Percentiles rank a stretch among this genome's conserved stretches.
Evolutionary conservation across 2,797 vertebrate genomes (phyloP).

Genomic region (Huso huso): DNA sequence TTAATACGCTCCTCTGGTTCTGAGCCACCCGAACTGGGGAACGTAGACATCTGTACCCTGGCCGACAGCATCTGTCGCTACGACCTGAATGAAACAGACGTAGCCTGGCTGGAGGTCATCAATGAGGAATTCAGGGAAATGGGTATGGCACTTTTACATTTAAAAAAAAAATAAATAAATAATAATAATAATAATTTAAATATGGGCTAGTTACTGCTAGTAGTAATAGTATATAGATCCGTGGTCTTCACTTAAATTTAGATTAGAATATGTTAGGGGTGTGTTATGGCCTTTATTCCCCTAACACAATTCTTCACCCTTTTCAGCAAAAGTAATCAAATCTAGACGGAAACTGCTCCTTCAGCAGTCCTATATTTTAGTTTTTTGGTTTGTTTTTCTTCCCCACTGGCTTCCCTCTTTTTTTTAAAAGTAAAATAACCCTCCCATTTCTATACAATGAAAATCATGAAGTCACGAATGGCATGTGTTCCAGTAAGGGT

Average conservation of each 20-base stretch:
- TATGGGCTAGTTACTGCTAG: neutral
- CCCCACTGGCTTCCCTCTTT: too few species aligned
- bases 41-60: slow-evolving; percentile 79
- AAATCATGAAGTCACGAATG: neutral
- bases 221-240: neutral
- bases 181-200: too few species aligned
- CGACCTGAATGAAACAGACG: slow-evolving; percentile 83
- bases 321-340: neutral
- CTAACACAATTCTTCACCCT: neutral
- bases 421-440: too few species aligned
- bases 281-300: neutral
- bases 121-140: slow-evolving; percentile 85
- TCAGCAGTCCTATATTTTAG: too few species aligned
- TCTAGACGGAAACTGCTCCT: neutral
- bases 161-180: too few species aligned
- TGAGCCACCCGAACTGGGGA: slow-evolving; percentile 74
- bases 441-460: neutral
- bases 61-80: slow-evolving; percentile 84
- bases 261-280: neutral
- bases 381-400: too few species aligned
- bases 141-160: slow-evolving; percentile 62
- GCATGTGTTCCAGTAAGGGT: neutral
- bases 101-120: slow-evolving; percentile 75
- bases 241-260: neutral
- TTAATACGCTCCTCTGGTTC: slow-evolving; percentile 73